Evolutionary conservation across 2,113 vertebrate genomes (phyloP).

Genomic region (Leptosomus discolor): DNA sequence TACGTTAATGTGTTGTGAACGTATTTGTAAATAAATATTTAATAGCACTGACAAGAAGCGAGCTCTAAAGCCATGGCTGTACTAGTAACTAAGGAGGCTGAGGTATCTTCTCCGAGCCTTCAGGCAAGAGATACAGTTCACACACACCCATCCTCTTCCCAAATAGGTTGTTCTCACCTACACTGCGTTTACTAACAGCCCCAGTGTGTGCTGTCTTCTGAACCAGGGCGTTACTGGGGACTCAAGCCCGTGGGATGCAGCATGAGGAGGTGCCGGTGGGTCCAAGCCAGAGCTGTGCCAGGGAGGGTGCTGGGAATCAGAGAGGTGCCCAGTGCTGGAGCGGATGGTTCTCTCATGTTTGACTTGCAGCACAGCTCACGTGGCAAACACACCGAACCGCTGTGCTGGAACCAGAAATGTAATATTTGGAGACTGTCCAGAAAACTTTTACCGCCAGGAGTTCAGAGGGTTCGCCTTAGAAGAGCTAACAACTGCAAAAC

Average conservation of each 20-base stretch:
- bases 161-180: background rate
- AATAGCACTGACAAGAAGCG: background rate
- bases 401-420: too few species aligned
- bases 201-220: background rate
- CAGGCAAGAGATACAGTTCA: background rate
- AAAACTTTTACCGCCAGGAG: background rate
- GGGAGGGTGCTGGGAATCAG: background rate
- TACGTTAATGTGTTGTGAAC: background rate
- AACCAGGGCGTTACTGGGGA: too few species aligned
- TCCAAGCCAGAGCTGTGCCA: background rate
- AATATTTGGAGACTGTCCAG: background rate
- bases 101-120: background rate
- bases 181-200: background rate
- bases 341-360: background rate
- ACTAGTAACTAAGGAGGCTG: background rate
- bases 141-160: background rate
- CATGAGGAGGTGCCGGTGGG: fast-evolving
- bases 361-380: background rate
- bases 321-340: background rate
- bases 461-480: background rate
- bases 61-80: background rate
- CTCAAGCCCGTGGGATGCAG: fast-evolving
- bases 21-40: background rate
- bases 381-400: background rate
- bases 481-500: background rate